A percentile compares a stretch with the other conserved stretches of the same genome.
Conservation (phyloP, 37 sponge, comb jelly and placozoan genomes). For the Agelas oroides region DNA sequence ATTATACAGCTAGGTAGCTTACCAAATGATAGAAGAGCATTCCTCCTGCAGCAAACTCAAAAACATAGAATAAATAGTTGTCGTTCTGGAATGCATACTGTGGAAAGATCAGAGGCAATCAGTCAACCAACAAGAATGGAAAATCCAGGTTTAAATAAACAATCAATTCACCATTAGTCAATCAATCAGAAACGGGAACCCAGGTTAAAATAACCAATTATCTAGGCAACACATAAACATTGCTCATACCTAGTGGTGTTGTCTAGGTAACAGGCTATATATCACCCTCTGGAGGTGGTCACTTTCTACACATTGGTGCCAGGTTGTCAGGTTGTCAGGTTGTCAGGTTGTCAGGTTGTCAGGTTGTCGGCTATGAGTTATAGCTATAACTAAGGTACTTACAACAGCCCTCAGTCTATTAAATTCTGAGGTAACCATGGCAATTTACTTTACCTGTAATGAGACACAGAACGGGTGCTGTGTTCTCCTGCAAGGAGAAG, state of each 20-base stretch:
- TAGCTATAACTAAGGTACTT: no score
- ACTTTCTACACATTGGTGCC: no score
- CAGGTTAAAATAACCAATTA: not conserved
- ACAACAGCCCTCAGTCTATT: no score
- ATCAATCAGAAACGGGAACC: not conserved
- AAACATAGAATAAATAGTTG: conserved; percentile 70
- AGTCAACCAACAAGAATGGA: not conserved
- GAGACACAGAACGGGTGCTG: conserved; percentile 74
- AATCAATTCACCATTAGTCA: not conserved
- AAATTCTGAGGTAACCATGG: no score
- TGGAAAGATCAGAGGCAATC: not conserved
- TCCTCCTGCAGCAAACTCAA: conserved; percentile 84
- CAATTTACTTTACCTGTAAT: conserved; percentile 54
- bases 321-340: no score
- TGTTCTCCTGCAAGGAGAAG: conserved; percentile 45
- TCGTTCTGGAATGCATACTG: conserved; percentile 75
- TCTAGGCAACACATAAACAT: no score
- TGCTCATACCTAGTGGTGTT: no score
- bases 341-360: no score
- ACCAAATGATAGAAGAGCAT: conserved; percentile 86
- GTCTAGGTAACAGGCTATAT: no score
- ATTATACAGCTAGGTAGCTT: conserved; percentile 8
- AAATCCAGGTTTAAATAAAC: not conserved
- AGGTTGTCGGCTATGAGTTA: no score
- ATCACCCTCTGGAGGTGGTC: no score